Base-by-base conservation (phyloP, 2,113 vertebrate species). In the Brachypodius melanocephalos region DNA sequence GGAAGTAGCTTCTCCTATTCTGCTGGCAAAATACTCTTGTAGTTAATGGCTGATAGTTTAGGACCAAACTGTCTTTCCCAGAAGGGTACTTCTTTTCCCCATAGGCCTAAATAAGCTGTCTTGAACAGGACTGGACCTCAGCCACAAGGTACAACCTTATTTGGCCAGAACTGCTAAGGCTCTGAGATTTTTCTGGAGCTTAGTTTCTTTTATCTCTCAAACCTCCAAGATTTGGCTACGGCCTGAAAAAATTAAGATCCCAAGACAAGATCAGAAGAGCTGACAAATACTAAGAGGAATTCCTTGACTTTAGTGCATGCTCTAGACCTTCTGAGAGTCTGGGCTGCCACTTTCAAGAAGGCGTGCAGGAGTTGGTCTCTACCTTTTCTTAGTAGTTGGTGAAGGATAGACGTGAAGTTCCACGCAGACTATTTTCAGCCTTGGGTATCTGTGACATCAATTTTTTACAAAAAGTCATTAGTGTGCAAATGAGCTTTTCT, bases 1-100 rank as follows among this genome's bases (percentile, higher is more conserved):
- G 93, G 92, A 93, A 97, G 96, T 75, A 97, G 86, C 96, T 91
- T 98, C 97, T 96, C 89, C 88, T 84, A 61, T 90, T 92, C 74
- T 67, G 79, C 82, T 72, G 46, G 89, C 65, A 93, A 93, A 95
- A 95, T 85, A 76, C 90, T 93, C 85, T 73, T 74, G 48, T 76
- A 58, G 78, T 82, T 72, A 93, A 67, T n/a, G 40, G 49, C 71
- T 73, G 65, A 52, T 66, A 54, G 45, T 88, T 88, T 43, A 77
- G 63, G 67, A 77, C 45, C 54, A 72, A 92, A 75, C 28, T 66
- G 31, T 67, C 68, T 45, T 59, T 59, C 75, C 55, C 71, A 79
- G 40, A 48, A 67, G 26, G 46, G 71, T 78, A 34, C 43, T 40
- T 43, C 58, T 59, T 72, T 55, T 74, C 63, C 40, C n/a, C 29